These are phyloP conservation scores for Acanthurus tractus DNA, from an alignment of 2,797 vertebrate genomes.

Conservation along the genomic window DNA sequence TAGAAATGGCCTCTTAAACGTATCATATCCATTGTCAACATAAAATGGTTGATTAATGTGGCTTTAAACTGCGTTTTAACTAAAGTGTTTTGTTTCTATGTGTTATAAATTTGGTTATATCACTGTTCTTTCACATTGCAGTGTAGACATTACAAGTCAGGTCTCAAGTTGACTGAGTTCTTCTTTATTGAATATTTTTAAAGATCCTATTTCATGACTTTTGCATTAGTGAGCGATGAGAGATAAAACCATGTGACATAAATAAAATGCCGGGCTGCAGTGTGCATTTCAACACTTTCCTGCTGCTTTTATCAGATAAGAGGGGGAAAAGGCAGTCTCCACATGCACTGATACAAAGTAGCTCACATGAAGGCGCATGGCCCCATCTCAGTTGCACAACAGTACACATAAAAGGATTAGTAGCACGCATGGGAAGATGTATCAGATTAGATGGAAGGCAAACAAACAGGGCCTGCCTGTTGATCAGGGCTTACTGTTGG, in stretches of 20 bases:
- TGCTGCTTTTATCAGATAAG: constrained; percentile 41
- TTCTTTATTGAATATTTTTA: background rate
- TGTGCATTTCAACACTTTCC: constrained; percentile 2
- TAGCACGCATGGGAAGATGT: constrained; percentile 43
- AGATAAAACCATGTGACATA: constrained; percentile 23
- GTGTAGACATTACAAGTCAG: background rate
- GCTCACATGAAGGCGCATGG: constrained; percentile 51
- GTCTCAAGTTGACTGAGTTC: background rate
- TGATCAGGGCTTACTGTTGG: constrained; percentile 30
- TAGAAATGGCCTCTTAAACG: no score
- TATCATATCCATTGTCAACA: no score
- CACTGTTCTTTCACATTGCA: background rate
- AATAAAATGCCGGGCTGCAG: constrained; percentile 43
- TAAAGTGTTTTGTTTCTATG: background rate
- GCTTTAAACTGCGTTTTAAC: background rate
- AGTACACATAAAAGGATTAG: constrained; percentile 56
- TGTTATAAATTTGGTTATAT: background rate
- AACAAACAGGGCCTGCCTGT: constrained; percentile 38
- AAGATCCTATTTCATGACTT: background rate
- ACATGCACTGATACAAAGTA: constrained; percentile 43
- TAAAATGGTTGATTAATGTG: background rate
- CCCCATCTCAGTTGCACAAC: constrained; percentile 40
- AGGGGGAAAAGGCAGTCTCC: constrained; percentile 27
- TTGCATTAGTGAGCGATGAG: background rate
- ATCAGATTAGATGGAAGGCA: constrained; percentile 50